Evolutionary conservation across 1,140 invertebrate genomes (phyloP).

Genomic region (Rhynchophorus ferrugineus): DNA sequence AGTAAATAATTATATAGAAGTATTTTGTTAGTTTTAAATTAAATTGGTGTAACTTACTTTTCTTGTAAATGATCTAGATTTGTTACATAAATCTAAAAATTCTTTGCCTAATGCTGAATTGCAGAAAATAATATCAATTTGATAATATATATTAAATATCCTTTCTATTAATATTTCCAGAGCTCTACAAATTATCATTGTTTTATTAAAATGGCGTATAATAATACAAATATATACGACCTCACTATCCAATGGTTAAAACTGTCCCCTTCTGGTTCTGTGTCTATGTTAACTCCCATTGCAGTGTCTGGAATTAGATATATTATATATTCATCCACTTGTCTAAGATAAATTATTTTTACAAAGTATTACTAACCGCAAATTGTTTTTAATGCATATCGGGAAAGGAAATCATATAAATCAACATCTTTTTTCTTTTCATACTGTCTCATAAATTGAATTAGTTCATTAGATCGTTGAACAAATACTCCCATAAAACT

Average conservation of each 20-base stretch:
- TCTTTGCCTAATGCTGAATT: constrained; percentile 9
- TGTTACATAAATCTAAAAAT: constrained; percentile 2
- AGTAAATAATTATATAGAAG: too few relatives aligned
- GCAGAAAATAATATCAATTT: constrained; percentile 19
- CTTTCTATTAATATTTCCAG: constrained; percentile 23
- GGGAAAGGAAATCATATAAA: constrained; percentile 55
- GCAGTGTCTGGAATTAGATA: constrained; percentile 63
- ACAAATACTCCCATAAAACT: constrained; percentile 66
- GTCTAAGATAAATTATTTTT: constrained; percentile 16
- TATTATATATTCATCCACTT: not conserved
- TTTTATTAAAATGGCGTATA: too few relatives aligned
- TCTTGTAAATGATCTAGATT: constrained; percentile 14
- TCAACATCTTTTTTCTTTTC: constrained; percentile 45
- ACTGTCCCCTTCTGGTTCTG: too few relatives aligned
- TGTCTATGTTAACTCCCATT: constrained; percentile 68
- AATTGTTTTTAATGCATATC: constrained; percentile 67
- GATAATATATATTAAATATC: constrained; percentile 23
- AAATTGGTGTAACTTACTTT: constrained; percentile 9
- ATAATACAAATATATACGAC: too few relatives aligned
- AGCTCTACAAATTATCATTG: constrained; percentile 22
- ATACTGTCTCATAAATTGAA: constrained; percentile 46
- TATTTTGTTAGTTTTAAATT: too few relatives aligned
- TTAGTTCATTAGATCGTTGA: constrained; percentile 52
- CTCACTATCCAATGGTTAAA: too few relatives aligned
- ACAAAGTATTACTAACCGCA: constrained; percentile 57